Conservation (phyloP, 2,888 invertebrate species). For the Agrotis exclamationis region DNA sequence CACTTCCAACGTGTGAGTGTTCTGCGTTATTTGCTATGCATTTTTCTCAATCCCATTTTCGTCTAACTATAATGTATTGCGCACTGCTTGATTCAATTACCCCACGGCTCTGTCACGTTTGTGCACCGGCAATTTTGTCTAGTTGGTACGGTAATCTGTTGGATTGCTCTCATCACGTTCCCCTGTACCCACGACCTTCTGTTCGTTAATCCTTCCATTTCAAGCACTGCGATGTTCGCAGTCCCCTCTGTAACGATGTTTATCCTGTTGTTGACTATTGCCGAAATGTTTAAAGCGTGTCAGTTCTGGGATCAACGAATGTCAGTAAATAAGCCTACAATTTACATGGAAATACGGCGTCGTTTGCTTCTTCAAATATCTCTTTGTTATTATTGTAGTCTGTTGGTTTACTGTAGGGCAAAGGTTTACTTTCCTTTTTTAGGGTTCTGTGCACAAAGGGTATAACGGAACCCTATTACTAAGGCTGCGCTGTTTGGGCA, state of each 20-base stretch:
- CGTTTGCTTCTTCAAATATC: not conserved
- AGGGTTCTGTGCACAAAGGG: too few species aligned
- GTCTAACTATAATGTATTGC: conserved; percentile 15
- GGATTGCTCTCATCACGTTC: conserved; percentile 38
- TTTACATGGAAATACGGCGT: not conserved
- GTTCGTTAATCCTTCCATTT: conserved; percentile 35
- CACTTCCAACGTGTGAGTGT: not conserved
- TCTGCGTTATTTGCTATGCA: conserved; percentile 2
- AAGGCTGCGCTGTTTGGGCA: too few species aligned
- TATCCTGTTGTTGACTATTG: conserved; percentile 30
- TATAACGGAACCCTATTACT: too few species aligned
- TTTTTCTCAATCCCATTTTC: conserved; percentile 17
- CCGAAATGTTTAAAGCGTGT: conserved; percentile 27
- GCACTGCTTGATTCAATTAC: conserved; percentile 17
- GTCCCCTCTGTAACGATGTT: conserved; percentile 29
- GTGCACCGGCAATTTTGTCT: conserved; percentile 29
- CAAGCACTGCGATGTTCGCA: conserved; percentile 13
- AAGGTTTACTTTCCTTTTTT: too few species aligned
- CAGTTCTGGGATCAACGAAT: not conserved
- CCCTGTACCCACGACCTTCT: conserved; percentile 40
- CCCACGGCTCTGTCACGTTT: conserved; percentile 10
- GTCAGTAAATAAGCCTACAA: not conserved
- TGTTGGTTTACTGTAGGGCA: not conserved
- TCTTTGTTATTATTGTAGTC: not conserved
- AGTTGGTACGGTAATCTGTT: conserved; percentile 22